These are phyloP conservation scores for Rhagium mordax DNA, from an alignment of 2,888 invertebrate genomes.

Conservation along the genomic window DNA sequence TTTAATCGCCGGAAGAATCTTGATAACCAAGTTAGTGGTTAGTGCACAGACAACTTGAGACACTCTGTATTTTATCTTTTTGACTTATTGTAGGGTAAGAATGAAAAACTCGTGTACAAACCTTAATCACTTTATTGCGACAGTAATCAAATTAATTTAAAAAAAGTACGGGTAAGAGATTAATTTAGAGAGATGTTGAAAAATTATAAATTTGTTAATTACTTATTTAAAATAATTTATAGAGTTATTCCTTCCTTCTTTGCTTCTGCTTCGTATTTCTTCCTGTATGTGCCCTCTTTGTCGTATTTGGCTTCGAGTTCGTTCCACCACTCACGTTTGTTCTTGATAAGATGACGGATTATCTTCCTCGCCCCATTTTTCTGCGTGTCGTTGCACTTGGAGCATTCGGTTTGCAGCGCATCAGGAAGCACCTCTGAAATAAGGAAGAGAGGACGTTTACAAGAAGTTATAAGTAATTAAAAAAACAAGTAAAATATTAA, in stretches of 20 bases:
- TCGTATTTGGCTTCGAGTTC: constrained; percentile 79
- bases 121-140: not conserved
- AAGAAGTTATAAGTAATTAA: too few relatives aligned
- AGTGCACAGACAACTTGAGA: too few relatives aligned
- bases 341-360: constrained; percentile 76
- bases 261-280: constrained; percentile 76
- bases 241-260: constrained; percentile 64
- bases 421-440: constrained; percentile 78
- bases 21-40: too few relatives aligned
- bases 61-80: too few relatives aligned
- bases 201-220: too few relatives aligned
- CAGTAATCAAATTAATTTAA: too few relatives aligned
- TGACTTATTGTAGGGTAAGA: too few relatives aligned
- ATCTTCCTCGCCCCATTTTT: constrained; percentile 76
- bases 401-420: constrained; percentile 77
- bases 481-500: too few relatives aligned
- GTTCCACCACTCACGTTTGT: constrained; percentile 77
- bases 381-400: constrained; percentile 78
- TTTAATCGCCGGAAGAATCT: too few relatives aligned
- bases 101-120: not conserved
- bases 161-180: too few relatives aligned
- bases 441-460: too few relatives aligned
- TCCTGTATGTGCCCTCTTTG: constrained; percentile 76
- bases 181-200: too few relatives aligned
- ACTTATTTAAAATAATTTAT: not conserved